Evolutionary conservation across 2,113 vertebrate genomes (phyloP).

Genomic region (Rynchops niger): DNA sequence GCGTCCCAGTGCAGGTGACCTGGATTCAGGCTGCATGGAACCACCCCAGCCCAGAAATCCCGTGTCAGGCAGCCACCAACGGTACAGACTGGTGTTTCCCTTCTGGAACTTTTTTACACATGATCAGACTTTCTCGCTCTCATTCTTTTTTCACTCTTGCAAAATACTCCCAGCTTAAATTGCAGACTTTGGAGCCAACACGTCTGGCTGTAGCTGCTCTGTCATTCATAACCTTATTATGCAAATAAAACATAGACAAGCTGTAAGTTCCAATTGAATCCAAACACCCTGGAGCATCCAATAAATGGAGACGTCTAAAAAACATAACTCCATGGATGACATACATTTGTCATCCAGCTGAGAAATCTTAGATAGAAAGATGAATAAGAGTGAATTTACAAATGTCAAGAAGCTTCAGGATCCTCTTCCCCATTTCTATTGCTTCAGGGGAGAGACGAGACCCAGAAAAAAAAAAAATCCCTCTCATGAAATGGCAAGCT

Average conservation of each 20-base stretch:
- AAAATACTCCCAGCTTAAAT: slow-evolving; percentile 76
- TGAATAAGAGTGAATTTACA: slow-evolving; percentile 34
- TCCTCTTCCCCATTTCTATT: slow-evolving; percentile 1
- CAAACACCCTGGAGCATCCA: slow-evolving; percentile 68
- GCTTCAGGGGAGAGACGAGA: slow-evolving; percentile 34
- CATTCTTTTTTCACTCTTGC: slow-evolving; percentile 57
- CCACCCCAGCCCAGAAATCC: slow-evolving; percentile 2
- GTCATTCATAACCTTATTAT: slow-evolving; percentile 79
- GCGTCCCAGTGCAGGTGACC: neutral
- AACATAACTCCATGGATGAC: slow-evolving; percentile 41
- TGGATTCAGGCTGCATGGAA: neutral
- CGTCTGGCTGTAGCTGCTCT: slow-evolving; percentile 77
- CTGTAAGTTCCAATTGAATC: slow-evolving; percentile 72
- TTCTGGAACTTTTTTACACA: neutral
- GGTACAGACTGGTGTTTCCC: slow-evolving; percentile 31
- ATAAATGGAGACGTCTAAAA: slow-evolving; percentile 55
- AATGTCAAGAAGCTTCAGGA: slow-evolving; percentile 48
- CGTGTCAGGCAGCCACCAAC: slow-evolving; percentile 43
- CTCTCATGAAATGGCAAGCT: neutral
- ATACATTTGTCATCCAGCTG: slow-evolving; percentile 63
- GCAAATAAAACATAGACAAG: slow-evolving; percentile 78
- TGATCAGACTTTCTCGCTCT: neutral
- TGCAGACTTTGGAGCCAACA: slow-evolving; percentile 79
- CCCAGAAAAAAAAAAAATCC: neutral
- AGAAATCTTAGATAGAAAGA: slow-evolving; percentile 46